These are phyloP conservation scores for Fulica atra DNA, from an alignment of 2,113 vertebrate species.

Conservation along the genomic window DNA sequence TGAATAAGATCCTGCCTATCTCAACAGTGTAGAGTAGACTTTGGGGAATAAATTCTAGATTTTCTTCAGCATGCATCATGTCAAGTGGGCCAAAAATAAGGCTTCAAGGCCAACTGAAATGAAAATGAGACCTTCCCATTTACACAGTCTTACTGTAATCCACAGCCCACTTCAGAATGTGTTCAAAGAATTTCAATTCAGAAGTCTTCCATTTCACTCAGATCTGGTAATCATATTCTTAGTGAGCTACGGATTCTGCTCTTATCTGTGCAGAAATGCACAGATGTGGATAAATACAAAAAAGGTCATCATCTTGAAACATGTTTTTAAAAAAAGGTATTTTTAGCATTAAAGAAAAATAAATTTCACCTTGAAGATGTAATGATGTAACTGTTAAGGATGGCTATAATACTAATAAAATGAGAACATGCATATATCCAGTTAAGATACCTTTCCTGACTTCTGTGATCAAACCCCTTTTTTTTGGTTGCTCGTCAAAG, in stretches of 20 bases:
- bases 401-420: background rate
- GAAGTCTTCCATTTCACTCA: background rate
- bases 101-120: background rate
- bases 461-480: background rate
- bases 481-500: background rate
- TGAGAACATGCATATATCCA: rapidly evolving
- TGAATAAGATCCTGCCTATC: background rate
- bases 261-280: background rate
- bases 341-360: background rate
- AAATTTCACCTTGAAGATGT: background rate
- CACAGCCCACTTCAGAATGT: background rate
- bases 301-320: background rate
- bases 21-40: background rate
- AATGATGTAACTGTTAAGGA: background rate
- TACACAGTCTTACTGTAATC: background rate
- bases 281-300: background rate
- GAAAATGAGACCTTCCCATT: background rate
- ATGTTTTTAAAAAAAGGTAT: background rate
- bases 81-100: background rate
- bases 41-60: background rate
- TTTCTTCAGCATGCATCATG: background rate
- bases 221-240: background rate
- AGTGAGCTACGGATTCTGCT: background rate
- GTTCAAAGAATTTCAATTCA: background rate
- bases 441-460: background rate